Percentiles rank a stretch among this genome's conserved stretches.
Evolutionary conservation across 2,888 invertebrate species (phyloP).

Genomic region (Pasiphila rectangulata): DNA sequence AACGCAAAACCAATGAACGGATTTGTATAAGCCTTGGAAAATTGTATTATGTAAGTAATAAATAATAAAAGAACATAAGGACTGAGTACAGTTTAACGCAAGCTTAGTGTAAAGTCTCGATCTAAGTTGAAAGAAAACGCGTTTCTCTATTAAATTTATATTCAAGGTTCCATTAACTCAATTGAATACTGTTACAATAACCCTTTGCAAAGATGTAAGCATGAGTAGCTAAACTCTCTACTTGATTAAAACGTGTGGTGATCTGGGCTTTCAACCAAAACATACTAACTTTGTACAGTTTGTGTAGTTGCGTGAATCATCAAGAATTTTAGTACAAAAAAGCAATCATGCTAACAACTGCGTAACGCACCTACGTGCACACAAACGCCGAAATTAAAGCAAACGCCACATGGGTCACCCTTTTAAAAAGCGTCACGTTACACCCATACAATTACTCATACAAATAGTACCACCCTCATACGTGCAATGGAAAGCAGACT

Average conservation of each 20-base stretch:
- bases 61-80: too few species aligned
- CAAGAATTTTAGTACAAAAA: not conserved
- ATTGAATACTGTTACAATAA: too few species aligned
- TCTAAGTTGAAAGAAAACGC: too few species aligned
- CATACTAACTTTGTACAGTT: not conserved
- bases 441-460: conserved; percentile 42
- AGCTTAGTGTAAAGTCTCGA: too few species aligned
- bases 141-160: too few species aligned
- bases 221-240: too few species aligned
- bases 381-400: conserved; percentile 27
- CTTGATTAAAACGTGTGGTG: not conserved
- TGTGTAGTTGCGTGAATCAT: not conserved
- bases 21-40: too few species aligned
- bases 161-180: too few species aligned
- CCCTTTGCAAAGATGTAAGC: too few species aligned
- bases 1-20: too few species aligned
- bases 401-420: conserved; percentile 32
- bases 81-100: too few species aligned
- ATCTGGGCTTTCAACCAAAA: not conserved
- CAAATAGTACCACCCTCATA: conserved; percentile 34
- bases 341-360: conserved; percentile 11
- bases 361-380: conserved; percentile 8
- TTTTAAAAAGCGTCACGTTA: conserved; percentile 36
- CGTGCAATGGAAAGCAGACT: conserved; percentile 63
- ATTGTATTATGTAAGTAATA: too few species aligned